Base-by-base conservation (phyloP, 2,113 vertebrate genomes). In the Scomber colias region DNA sequence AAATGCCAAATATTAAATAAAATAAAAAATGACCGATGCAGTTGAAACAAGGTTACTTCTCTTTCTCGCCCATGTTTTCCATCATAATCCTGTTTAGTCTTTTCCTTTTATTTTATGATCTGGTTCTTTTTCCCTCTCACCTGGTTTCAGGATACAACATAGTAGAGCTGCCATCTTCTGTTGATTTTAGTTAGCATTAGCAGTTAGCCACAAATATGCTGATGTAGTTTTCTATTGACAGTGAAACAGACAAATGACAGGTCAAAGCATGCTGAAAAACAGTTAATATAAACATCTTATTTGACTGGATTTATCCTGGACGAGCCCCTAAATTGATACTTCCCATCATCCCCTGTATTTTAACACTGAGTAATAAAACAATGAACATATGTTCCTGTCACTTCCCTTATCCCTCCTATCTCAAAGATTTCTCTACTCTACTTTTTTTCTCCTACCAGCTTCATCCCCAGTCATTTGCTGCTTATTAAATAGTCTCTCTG, bases 401-500 rank as follows among this genome's bases (percentile, higher is more conserved):
- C 48, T 62, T 27, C 59, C 13, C 4, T 13, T 12, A 17, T 70
- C 55, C 15, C 24, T 62, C 13, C 40, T 45, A 27, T 75, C 63
- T 35, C 3, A 16, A 2, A 66, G 35, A 54, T 49, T 27, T 51
- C 19, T 16, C 50, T 13, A 24, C 13, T 67, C 3, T 1, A 12
- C 21, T 17, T n/a, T 13, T 13, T 3, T 69, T 54, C 46, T 57
- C 61, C 77, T 63, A 44, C 76, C 60, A 75, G 71, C 30, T 78
- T 78, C 82, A 77, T 81, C 63, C 82, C 57, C 48, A 77, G 77
- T 91, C 87, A 79, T 89, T 92, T 90, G 49, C 65, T 71, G 78
- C 81, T 90, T 71, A 90, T 91, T 93, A 92, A 46, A 70, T 61
- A 87, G 82, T 84, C 83, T 83, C 78, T 90, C 86, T 84, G 90